Conservation (phyloP, 1,140 invertebrate genomes). For the Sarcophaga bullata region DNA sequence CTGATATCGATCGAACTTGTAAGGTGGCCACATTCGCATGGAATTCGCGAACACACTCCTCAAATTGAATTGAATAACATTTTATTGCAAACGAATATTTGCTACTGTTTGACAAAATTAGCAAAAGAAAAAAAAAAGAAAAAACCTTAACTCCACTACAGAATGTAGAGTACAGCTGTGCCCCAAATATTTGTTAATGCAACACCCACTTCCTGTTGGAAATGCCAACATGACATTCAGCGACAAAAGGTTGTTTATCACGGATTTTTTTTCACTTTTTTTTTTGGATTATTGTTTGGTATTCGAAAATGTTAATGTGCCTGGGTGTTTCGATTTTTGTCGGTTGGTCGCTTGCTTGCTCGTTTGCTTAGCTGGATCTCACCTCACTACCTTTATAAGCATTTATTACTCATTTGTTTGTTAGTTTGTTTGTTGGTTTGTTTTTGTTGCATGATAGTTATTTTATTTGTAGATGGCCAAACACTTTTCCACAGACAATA, state of each 20-base stretch:
- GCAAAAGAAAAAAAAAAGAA: too few species aligned
- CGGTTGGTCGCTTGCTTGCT: not conserved
- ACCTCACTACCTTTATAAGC: too few species aligned
- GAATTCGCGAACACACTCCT: too few species aligned
- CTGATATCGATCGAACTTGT: too few species aligned
- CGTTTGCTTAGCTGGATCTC: not conserved
- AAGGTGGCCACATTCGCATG: too few species aligned
- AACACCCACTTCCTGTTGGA: conserved; percentile 2
- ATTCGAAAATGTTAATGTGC: not conserved
- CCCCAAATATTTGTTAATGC: not conserved
- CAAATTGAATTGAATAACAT: too few species aligned
- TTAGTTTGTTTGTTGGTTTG: not conserved
- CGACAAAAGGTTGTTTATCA: conserved; percentile 8
- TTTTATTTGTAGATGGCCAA: not conserved
- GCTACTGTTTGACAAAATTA: too few species aligned
- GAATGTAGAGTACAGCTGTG: too few species aligned
- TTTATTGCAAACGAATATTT: too few species aligned
- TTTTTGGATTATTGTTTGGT: conserved; percentile 3
- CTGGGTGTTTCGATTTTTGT: not conserved
- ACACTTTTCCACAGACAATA: not conserved
- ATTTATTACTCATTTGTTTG: not conserved
- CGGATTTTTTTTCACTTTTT: not conserved
- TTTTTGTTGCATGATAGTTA: not conserved
- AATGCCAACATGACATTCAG: not conserved
- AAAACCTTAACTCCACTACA: too few species aligned